These are phyloP conservation scores for Tetrao urogallus DNA, from an alignment of 2,113 vertebrate genomes.

Conservation along the genomic window DNA sequence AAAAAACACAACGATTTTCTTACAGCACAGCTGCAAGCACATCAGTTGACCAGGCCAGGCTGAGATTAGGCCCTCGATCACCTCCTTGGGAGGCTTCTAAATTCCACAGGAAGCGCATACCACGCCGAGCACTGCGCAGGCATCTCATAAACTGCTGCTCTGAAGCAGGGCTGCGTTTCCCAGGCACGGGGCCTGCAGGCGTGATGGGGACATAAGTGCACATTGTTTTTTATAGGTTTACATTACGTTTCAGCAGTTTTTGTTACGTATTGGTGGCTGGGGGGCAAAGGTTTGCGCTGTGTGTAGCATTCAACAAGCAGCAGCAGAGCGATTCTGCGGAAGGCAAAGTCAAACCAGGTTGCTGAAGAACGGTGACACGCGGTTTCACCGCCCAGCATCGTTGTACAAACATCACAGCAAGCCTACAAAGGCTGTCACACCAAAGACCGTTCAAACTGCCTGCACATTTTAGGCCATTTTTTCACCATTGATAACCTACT, in stretches of 20 bases:
- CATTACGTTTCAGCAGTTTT: background rate
- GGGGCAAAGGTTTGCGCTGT: background rate
- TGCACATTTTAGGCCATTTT: accelerated
- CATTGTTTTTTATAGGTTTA: background rate
- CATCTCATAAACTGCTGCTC: background rate
- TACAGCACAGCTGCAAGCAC: conserved; percentile 63
- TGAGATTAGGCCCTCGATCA: conserved; percentile 35
- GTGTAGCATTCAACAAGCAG: background rate
- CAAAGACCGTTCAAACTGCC: background rate
- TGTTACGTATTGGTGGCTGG: background rate
- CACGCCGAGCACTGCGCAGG: background rate
- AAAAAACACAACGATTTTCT: background rate
- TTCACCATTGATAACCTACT: background rate
- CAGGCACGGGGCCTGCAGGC: background rate
- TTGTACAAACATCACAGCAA: accelerated
- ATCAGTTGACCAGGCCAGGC: conserved; percentile 31
- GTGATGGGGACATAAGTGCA: background rate
- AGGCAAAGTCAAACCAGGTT: background rate
- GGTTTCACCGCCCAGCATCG: background rate
- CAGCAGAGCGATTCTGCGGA: background rate
- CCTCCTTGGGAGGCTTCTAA: conserved; percentile 49
- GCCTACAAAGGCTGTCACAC: accelerated
- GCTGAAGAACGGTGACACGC: accelerated
- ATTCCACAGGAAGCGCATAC: conserved; percentile 59
- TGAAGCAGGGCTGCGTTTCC: background rate